Evolutionary conservation across 1,140 invertebrate species (phyloP).

Genomic region (honey bee (Apis mellifera)): Amel_HAv3.1 CM009932.2:15779001-15779500

Average conservation of each 20-base stretch:
- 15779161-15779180: conserved; percentile 47
- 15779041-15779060: background rate
- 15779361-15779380: conserved; percentile 20
- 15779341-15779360: conserved; percentile 20
- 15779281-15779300: conserved; percentile 13
- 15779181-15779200: conserved; percentile 41
- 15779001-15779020: background rate
- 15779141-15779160: conserved; percentile 59
- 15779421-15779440: background rate
- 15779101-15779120: conserved; percentile 17
- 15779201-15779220: conserved; percentile 27
- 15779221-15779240: conserved; percentile 58
- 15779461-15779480: background rate
- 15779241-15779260: conserved; percentile 35
- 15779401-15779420: conserved; percentile 8
- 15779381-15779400: conserved; percentile 19
- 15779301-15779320: conserved; percentile 5
- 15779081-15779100: background rate
- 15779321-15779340: conserved; percentile 8
- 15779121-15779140: conserved; percentile 50
- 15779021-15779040: background rate
- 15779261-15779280: conserved; percentile 30
- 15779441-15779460: background rate
- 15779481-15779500: background rate
- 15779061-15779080: too few species aligned